Percentiles rank a stretch among this genome's conserved stretches.
Conservation (phyloP, 1,140 invertebrate genomes). For the Patella vulgata region DNA sequence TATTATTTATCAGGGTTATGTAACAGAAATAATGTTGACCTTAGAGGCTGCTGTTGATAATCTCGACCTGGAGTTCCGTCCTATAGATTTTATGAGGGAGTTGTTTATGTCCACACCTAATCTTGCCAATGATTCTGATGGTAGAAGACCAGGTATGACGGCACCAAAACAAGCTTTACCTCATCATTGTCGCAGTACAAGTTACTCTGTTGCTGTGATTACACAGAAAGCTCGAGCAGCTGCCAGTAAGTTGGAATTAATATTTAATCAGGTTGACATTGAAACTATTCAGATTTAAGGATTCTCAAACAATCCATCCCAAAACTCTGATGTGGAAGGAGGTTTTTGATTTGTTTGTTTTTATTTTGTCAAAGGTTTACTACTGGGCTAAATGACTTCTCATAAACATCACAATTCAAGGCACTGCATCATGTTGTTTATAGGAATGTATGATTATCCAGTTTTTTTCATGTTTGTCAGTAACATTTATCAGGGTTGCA, state of each 20-base stretch:
- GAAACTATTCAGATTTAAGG: no score
- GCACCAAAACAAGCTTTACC: slow-evolving; percentile 44
- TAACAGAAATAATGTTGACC: slow-evolving; percentile 95
- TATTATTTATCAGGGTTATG: slow-evolving; percentile 80
- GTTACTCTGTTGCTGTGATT: slow-evolving; percentile 81
- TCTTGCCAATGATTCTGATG: slow-evolving; percentile 79
- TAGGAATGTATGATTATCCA: no score
- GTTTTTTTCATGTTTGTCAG: no score
- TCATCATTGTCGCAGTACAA: slow-evolving; percentile 80
- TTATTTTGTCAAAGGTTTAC: no score
- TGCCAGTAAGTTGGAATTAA: slow-evolving; percentile 38
- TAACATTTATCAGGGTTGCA: no score
- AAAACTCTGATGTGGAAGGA: no score
- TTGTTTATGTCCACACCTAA: slow-evolving; percentile 97
- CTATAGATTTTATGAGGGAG: slow-evolving; percentile 71
- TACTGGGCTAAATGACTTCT: no score
- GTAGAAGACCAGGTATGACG: slow-evolving; percentile 51
- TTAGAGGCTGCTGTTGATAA: slow-evolving; percentile 95
- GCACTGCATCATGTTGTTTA: no score
- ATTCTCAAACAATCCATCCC: no score
- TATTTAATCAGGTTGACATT: no score
- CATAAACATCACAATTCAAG: no score
- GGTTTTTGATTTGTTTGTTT: not conserved
- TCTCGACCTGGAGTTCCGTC: slow-evolving; percentile 59
- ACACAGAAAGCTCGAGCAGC: slow-evolving; percentile 38